Percentiles rank a stretch among this genome's conserved stretches.
These are phyloP conservation scores for Uropetala carovei DNA, from an alignment of 2,888 invertebrate genomes.

Conservation along the genomic window DNA sequence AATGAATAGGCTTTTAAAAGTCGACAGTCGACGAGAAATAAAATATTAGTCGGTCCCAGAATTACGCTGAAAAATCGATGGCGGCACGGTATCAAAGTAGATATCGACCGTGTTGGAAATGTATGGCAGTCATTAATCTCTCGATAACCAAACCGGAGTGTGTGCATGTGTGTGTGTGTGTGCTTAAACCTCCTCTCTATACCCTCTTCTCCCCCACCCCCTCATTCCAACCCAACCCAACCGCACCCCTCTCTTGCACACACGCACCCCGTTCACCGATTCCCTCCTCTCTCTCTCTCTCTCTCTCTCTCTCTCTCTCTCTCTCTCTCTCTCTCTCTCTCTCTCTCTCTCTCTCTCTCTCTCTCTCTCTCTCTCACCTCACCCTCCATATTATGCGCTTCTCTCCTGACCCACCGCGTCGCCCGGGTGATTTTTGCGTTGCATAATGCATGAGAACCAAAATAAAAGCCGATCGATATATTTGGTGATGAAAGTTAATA, in stretches of 20 bases:
- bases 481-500: slow-evolving; percentile 40
- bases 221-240: neutral
- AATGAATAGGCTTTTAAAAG: neutral
- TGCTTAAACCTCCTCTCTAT: neutral
- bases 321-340: no score
- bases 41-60: neutral
- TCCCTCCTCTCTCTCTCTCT: neutral
- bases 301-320: no score
- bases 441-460: slow-evolving; percentile 47
- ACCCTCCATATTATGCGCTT: neutral
- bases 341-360: neutral
- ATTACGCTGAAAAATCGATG: slow-evolving; percentile 13
- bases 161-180: neutral
- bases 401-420: neutral
- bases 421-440: neutral
- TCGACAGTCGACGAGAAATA: neutral
- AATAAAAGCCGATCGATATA: slow-evolving; percentile 21
- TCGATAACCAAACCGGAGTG: neutral
- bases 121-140: slow-evolving; percentile 30
- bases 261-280: neutral
- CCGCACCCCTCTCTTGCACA: neutral
- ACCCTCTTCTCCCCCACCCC: neutral
- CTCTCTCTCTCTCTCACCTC: neutral
- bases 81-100: neutral
- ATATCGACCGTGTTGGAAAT: slow-evolving; percentile 10